Evolutionary conservation across 2,888 invertebrate species (phyloP).

Genomic region (Phalera bucephala): DNA sequence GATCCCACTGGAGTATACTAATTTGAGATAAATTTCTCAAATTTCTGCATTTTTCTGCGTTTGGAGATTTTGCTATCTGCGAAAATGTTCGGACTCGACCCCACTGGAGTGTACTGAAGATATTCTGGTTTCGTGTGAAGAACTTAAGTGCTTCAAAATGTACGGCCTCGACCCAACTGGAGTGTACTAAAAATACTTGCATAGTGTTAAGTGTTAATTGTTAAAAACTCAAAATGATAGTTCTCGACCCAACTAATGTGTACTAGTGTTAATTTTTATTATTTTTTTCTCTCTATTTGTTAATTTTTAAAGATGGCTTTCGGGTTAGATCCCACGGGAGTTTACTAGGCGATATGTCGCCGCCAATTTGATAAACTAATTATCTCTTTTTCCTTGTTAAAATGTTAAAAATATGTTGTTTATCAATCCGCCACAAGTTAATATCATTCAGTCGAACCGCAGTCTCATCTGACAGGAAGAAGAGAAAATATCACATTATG

Average conservation of each 20-base stretch:
- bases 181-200: slow-evolving; percentile 48
- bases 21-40: slow-evolving; percentile 27
- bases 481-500: slow-evolving; percentile 51
- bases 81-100: slow-evolving; percentile 72
- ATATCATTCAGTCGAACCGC: slow-evolving; percentile 67
- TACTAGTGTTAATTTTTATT: slow-evolving; percentile 44
- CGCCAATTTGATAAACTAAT: slow-evolving; percentile 11
- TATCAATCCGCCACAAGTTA: slow-evolving; percentile 62
- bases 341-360: slow-evolving; percentile 45
- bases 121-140: slow-evolving; percentile 32
- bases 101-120: slow-evolving; percentile 73
- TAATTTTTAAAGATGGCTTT: slow-evolving; percentile 50
- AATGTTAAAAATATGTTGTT: slow-evolving; percentile 50
- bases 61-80: slow-evolving; percentile 21
- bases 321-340: slow-evolving; percentile 63
- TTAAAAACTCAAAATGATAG: slow-evolving; percentile 36
- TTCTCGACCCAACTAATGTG: slow-evolving; percentile 57
- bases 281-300: slow-evolving; percentile 29
- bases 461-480: slow-evolving; percentile 69
- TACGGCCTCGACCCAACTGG: slow-evolving; percentile 53
- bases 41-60: slow-evolving; percentile 6
- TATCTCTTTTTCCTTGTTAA: slow-evolving; percentile 9
- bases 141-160: slow-evolving; percentile 53
- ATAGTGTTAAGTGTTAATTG: slow-evolving; percentile 41
- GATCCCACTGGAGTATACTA: slow-evolving; percentile 69